Conservation (phyloP, 2,888 invertebrate genomes). For the Hecatera dysodea region DNA sequence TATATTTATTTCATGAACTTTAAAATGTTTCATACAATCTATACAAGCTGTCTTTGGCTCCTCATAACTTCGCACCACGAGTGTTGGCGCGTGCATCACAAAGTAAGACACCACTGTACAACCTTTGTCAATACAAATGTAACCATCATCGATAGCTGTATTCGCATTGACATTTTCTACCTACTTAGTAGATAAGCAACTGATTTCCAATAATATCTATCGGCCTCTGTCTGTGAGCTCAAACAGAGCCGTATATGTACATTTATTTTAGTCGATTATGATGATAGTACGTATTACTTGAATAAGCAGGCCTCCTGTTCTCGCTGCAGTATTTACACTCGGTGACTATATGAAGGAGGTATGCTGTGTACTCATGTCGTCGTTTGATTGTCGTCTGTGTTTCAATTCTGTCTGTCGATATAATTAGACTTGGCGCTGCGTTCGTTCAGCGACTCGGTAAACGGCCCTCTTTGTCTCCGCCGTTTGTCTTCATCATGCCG, state of each 20-base stretch:
- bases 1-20: background rate
- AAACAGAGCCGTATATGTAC: background rate
- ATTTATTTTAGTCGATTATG: background rate
- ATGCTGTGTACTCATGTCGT: constrained; percentile 9
- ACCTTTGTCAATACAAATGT: background rate
- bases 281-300: background rate
- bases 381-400: constrained; percentile 31
- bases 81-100: background rate
- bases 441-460: constrained; percentile 33
- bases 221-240: background rate
- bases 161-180: background rate
- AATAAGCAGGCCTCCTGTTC: constrained; percentile 6
- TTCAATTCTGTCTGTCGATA: constrained; percentile 53
- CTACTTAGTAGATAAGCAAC: constrained; percentile 1
- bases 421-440: constrained; percentile 50
- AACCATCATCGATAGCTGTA: background rate
- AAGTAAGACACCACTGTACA: background rate
- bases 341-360: background rate
- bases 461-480: constrained; percentile 28
- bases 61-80: background rate
- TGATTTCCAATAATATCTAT: background rate
- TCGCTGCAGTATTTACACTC: constrained; percentile 1
- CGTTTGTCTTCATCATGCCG: constrained; percentile 20
- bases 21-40: background rate
- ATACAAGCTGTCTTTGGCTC: background rate